Evolutionary conservation across 1,140 invertebrate species (phyloP).

Genomic region (Ceratina calcarata): DNA sequence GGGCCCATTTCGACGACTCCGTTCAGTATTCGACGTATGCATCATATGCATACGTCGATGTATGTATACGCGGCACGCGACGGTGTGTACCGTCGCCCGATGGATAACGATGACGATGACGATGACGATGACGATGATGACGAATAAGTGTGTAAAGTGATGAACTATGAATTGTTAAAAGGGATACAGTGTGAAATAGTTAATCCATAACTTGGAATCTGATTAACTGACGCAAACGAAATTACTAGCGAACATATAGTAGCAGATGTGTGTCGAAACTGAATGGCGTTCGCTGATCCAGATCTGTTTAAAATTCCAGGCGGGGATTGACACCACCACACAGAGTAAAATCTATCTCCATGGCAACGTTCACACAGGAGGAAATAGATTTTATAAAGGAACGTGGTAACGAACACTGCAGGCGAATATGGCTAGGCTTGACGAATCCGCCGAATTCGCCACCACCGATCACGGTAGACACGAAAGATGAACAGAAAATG

Average conservation of each 20-base stretch:
- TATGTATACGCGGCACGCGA: no score
- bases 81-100: no score
- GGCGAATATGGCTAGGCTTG: constrained; percentile 93
- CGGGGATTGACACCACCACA: constrained; percentile 98
- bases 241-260: not conserved
- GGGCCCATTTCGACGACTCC: no score
- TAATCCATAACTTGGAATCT: no score
- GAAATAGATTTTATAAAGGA: constrained; percentile 95
- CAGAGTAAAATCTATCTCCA: constrained; percentile 98
- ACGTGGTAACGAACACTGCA: constrained; percentile 96
- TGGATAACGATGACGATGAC: no score
- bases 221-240: not conserved
- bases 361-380: constrained; percentile 97
- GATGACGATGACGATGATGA: no score
- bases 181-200: no score
- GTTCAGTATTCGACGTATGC: not conserved
- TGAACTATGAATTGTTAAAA: no score
- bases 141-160: no score
- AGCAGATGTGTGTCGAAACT: not conserved
- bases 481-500: constrained; percentile 93
- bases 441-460: constrained; percentile 82
- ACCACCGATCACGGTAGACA: constrained; percentile 78
- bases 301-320: constrained; percentile 81
- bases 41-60: not conserved
- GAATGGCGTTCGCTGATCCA: not conserved